Conservation (phyloP, 2,888 invertebrate species). For the Salticus scenicus region DNA sequence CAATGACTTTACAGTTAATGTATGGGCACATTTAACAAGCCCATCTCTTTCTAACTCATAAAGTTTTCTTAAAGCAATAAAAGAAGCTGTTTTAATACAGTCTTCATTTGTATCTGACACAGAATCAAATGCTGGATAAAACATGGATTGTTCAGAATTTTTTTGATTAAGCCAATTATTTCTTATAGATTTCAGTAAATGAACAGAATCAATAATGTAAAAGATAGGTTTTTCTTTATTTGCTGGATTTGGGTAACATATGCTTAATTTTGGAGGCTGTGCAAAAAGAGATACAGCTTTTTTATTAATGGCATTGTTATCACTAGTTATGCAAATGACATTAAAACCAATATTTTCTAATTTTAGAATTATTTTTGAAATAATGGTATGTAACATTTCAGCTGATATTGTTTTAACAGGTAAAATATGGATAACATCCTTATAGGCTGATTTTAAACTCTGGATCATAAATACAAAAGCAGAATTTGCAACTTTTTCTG, state of each 20-base stretch:
- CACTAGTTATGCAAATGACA: neutral
- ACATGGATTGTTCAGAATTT: neutral
- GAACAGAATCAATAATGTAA: constrained; percentile 14
- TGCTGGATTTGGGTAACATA: neutral
- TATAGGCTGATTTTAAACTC: too few species aligned
- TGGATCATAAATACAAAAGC: too few species aligned
- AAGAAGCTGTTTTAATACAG: neutral
- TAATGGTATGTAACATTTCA: too few species aligned
- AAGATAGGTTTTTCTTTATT: neutral
- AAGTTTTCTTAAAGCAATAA: neutral
- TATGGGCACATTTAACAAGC: neutral
- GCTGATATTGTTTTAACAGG: too few species aligned
- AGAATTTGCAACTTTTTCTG: too few species aligned
- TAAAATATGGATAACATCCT: too few species aligned
- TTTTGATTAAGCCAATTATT: constrained; percentile 25
- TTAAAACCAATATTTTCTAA: too few species aligned
- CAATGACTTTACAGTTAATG: neutral
- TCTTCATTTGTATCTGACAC: neutral
- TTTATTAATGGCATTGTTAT: constrained; percentile 17
- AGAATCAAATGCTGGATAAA: neutral
- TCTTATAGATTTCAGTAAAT: constrained; percentile 6
- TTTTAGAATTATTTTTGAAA: too few species aligned
- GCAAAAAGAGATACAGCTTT: constrained; percentile 6
- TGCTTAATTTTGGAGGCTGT: neutral
- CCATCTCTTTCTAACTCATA: neutral